Conservation (phyloP, 2,113 vertebrate genomes). For the Sylvietta virens region DNA sequence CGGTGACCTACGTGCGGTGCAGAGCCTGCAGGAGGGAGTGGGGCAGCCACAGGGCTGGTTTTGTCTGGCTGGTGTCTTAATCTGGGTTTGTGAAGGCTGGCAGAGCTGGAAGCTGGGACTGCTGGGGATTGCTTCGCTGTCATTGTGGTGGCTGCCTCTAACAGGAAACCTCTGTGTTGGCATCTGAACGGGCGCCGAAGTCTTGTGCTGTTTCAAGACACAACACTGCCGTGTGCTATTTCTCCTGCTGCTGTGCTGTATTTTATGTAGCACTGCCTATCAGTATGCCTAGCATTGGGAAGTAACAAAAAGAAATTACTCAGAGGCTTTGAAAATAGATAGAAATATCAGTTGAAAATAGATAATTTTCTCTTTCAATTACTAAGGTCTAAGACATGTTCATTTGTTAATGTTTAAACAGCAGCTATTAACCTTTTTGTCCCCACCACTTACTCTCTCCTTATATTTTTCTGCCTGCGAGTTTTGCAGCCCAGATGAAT, state of each 20-base stretch:
- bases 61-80: not conserved
- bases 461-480: not conserved
- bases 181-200: rapidly evolving
- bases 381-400: not conserved
- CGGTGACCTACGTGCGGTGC: rapidly evolving
- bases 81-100: not conserved
- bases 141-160: not conserved
- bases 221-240: not conserved
- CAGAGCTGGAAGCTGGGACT: not conserved
- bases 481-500: slow-evolving; percentile 19
- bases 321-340: not conserved
- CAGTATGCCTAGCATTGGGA: not conserved
- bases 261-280: not conserved
- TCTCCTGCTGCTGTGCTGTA: not conserved
- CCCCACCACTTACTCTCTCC: not conserved
- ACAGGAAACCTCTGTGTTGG: not conserved
- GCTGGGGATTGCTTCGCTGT: not conserved
- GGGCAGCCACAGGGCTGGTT: not conserved
- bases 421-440: slow-evolving; percentile 28
- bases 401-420: slow-evolving; percentile 30
- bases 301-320: not conserved
- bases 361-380: slow-evolving; percentile 7
- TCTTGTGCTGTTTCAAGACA: not conserved
- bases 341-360: not conserved
- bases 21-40: not conserved